Percentiles rank a stretch among this genome's conserved stretches.
Conservation (phyloP, 2,888 invertebrate species). For the Allophyes oxyacanthae region DNA sequence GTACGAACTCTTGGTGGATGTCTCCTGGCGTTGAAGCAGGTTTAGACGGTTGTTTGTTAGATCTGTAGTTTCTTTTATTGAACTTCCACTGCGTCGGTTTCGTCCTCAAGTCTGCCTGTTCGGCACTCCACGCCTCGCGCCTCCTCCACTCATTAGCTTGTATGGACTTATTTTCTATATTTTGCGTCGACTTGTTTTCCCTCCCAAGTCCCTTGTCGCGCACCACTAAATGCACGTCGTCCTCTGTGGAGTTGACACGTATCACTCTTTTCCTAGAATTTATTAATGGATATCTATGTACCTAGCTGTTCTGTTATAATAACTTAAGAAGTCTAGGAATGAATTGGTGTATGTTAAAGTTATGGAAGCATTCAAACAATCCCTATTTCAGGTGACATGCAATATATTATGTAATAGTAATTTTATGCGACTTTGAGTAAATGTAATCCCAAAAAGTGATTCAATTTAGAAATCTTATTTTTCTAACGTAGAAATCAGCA, state of each 20-base stretch:
- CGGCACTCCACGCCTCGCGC: constrained; percentile 96
- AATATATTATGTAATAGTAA: constrained; percentile 6
- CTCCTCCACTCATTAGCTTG: constrained; percentile 94
- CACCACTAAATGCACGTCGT: constrained; percentile 93
- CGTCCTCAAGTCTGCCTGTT: constrained; percentile 91
- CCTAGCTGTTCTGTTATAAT: constrained; percentile 77
- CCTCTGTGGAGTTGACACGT: constrained; percentile 93
- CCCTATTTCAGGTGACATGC: constrained; percentile 38
- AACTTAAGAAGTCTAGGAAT: constrained; percentile 47
- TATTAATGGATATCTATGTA: constrained; percentile 89
- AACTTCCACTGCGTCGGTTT: constrained; percentile 93
- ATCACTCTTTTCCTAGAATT: constrained; percentile 93
- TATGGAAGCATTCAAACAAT: constrained; percentile 23
- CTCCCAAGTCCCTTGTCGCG: constrained; percentile 92
- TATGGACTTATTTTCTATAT: constrained; percentile 92
- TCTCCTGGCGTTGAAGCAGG: constrained; percentile 83
- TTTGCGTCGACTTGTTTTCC: constrained; percentile 94
- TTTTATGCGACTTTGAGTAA: neutral
- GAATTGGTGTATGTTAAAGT: constrained; percentile 21
- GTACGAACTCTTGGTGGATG: constrained; percentile 84
- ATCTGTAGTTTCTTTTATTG: constrained; percentile 90
- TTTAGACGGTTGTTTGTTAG: constrained; percentile 86
- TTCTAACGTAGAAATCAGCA: neutral
- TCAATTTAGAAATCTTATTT: too few species aligned
- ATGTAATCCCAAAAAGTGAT: constrained; percentile 20